These are phyloP conservation scores for Bombus waltoni DNA, from an alignment of 1,140 invertebrate species.

Conservation along the genomic window DNA sequence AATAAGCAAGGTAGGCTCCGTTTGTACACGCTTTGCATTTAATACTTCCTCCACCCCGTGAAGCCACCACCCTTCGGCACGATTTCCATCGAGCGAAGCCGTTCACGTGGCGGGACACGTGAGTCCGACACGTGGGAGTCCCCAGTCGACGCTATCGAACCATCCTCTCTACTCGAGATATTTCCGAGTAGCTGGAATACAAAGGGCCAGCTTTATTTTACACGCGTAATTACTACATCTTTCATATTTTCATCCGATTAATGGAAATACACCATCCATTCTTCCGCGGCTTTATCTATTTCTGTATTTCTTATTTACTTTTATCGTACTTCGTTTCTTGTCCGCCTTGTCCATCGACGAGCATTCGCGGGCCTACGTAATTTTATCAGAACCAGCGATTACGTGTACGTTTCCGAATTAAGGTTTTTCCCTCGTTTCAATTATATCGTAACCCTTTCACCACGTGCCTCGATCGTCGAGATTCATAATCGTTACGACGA, in stretches of 20 bases:
- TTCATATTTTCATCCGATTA: not conserved
- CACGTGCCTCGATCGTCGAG: too few species aligned
- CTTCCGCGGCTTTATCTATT: not conserved
- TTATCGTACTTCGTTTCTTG: too few species aligned
- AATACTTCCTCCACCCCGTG: constrained; percentile 37
- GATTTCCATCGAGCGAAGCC: constrained; percentile 1
- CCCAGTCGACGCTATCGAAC: constrained; percentile 37
- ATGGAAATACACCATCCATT: not conserved
- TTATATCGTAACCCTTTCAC: too few species aligned
- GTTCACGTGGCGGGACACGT: constrained; percentile 39
- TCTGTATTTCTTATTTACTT: too few species aligned
- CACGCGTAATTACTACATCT: not conserved
- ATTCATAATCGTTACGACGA: too few species aligned
- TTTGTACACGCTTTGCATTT: constrained; percentile 40
- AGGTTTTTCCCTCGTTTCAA: too few species aligned
- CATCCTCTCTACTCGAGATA: constrained; percentile 26
- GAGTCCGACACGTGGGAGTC: constrained; percentile 42
- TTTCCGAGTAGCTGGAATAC: not conserved
- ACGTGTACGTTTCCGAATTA: too few species aligned
- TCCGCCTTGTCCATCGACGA: too few species aligned
- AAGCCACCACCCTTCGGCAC: constrained; percentile 16
- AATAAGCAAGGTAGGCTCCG: constrained; percentile 45
- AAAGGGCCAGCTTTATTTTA: not conserved
- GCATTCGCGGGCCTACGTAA: too few species aligned
- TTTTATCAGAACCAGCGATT: too few species aligned